These are phyloP conservation scores for Monopterus albus DNA, from an alignment of 2,113 vertebrate genomes.

Conservation along the genomic window DNA sequence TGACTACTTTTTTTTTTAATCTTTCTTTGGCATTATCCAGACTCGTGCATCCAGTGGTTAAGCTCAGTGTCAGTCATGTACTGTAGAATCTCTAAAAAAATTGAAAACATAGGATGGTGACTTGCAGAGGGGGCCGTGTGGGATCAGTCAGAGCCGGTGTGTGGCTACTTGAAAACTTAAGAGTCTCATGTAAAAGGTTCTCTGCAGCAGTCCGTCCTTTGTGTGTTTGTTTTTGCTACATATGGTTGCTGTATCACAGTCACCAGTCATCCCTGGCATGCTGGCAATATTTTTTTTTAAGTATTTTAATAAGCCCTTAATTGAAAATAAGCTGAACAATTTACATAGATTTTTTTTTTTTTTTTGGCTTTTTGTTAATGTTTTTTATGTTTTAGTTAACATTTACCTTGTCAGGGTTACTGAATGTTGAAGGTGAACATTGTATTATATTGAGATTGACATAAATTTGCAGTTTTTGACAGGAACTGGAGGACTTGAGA, in stretches of 20 bases:
- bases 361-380: too few species aligned
- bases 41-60: constrained; percentile 71
- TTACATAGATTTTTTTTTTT: too few species aligned
- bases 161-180: constrained; percentile 48
- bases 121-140: constrained; percentile 38
- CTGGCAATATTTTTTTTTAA: constrained; percentile 57
- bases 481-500: constrained; percentile 28
- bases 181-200: constrained; percentile 27
- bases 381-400: constrained; percentile 19
- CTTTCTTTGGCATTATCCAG: constrained; percentile 68
- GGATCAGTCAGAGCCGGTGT: constrained; percentile 47
- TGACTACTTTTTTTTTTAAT: constrained; percentile 59
- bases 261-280: constrained; percentile 15
- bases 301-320: constrained; percentile 66
- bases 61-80: constrained; percentile 67
- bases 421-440: constrained; percentile 51
- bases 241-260: constrained; percentile 23
- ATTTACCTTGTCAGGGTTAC: constrained; percentile 52
- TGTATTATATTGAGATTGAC: constrained; percentile 49
- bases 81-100: constrained; percentile 61
- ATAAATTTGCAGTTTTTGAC: constrained; percentile 32
- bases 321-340: constrained; percentile 71
- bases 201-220: constrained; percentile 42
- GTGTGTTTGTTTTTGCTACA: constrained; percentile 30
- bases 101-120: constrained; percentile 45